Base-by-base conservation (phyloP, 2,113 vertebrate species). In the Ptilorrhoa leucosticta region DNA sequence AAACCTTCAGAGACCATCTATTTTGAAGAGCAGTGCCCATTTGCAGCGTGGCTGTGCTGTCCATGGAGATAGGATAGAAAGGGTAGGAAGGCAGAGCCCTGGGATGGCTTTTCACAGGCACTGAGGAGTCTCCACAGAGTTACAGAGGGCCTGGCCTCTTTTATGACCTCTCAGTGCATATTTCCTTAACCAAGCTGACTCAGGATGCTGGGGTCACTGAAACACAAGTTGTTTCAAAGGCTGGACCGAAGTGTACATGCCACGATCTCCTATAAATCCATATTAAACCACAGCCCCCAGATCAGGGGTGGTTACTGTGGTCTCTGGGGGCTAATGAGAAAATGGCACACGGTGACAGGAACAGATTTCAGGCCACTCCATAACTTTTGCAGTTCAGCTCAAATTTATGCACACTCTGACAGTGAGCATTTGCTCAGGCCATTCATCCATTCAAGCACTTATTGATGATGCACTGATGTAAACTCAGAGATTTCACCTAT, bases 151-250 rank as follows among this genome's bases (percentile, higher is more conserved):
- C 57, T 85, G 90, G 89, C 80, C 94, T 79, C 81, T 33, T 87
- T 68, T 45, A 19, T 89, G 89, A 95, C 84, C 94, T 91, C 89
- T 68, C 66, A 72, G 70, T 35, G 73, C 57, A 8, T 70, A 85
- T 90, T 96, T 91, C 93, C 94, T 93, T 85, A 76, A 91, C 73
- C 79, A 72, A 76, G 73, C 60, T 91, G 91, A 79, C 91, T 95
- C 81, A 69, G 87, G 93, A 91, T 95, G 78, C 64, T 54, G 63
- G 66, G 91, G 82, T 96, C 94, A 94, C 50, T 80, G 89, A 85
- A 72, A 76, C 22, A 7, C 40, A 8, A 82, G 77, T 87, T 44
- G 35, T 93, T 91, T 93, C 94, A 86, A 93, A 92, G 79, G 50
- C 81, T 79, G 72, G 77, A 45, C 77, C 0, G 0, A 85, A 82